Percentiles rank a stretch among this genome's conserved stretches.
phyloP scores from a whole-genome alignment of 1,140 invertebrate species.

The Elysia chlorotica region DNA sequence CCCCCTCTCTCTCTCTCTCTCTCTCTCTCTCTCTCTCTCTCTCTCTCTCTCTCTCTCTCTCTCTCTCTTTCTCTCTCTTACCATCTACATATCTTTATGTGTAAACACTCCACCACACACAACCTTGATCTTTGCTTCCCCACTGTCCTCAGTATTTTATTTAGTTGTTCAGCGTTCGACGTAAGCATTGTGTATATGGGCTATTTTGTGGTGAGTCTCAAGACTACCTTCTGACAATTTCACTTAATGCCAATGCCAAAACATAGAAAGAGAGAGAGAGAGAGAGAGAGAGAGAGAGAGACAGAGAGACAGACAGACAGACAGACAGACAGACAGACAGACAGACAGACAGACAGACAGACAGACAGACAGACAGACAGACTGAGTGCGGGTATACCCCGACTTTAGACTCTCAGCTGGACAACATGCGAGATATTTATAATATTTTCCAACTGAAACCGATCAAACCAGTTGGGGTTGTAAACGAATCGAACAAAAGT shows the following conservation, averaged over 20 bases:
- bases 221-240: too few species aligned
- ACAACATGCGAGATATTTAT: too few species aligned
- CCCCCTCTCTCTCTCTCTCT: not conserved
- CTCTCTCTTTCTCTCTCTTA: not conserved
- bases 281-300: not conserved
- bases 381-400: not conserved
- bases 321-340: constrained; percentile 11
- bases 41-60: not conserved
- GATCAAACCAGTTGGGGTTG: too few species aligned
- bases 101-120: not conserved
- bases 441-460: too few species aligned
- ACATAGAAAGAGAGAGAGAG: not conserved
- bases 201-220: not conserved
- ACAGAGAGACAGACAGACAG: constrained; percentile 9
- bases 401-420: too few species aligned
- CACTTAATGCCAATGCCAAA: too few species aligned
- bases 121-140: too few species aligned
- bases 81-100: not conserved
- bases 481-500: too few species aligned
- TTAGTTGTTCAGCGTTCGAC: not conserved
- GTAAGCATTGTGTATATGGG: not conserved
- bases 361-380: constrained; percentile 11
- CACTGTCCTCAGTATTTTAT: too few species aligned
- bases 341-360: constrained; percentile 11
- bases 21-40: not conserved